Conservation (phyloP, 53 echinoderm and acorn worm species). For the Actinopyga echinites region DNA sequence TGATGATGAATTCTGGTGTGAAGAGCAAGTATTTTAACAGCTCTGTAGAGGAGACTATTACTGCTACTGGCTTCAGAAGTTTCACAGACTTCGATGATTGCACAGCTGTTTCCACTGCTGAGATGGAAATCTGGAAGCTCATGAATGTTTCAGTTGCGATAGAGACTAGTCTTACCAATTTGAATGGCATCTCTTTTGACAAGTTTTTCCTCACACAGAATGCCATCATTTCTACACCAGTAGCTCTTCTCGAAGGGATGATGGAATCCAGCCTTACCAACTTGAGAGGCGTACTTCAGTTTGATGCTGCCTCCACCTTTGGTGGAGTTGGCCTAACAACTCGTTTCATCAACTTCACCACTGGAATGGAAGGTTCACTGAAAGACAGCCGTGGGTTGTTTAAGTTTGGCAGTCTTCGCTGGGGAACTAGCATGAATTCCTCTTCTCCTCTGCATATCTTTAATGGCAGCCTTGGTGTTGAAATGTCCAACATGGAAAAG, state of each 20-base stretch:
- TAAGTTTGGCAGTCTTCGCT: background rate
- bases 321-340: background rate
- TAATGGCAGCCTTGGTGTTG: constrained; percentile 9
- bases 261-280: constrained; percentile 50
- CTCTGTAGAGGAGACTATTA: background rate
- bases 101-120: background rate
- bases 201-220: background rate
- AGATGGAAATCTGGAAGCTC: background rate
- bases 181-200: background rate
- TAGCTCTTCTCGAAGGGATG: background rate
- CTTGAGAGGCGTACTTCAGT: constrained; percentile 59
- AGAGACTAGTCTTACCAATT: background rate
- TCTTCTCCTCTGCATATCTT: background rate
- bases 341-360: constrained; percentile 9
- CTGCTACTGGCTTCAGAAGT: background rate
- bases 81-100: background rate
- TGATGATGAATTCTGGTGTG: background rate
- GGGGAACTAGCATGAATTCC: background rate
- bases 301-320: constrained; percentile 35
- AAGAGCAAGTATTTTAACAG: constrained; percentile 1
- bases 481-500: background rate
- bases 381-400: background rate
- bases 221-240: background rate
- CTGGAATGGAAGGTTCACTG: background rate
- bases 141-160: constrained; percentile 1